phyloP scores from a whole-genome alignment of 2,797 vertebrate species.

The Gallinago stenura region DNA sequence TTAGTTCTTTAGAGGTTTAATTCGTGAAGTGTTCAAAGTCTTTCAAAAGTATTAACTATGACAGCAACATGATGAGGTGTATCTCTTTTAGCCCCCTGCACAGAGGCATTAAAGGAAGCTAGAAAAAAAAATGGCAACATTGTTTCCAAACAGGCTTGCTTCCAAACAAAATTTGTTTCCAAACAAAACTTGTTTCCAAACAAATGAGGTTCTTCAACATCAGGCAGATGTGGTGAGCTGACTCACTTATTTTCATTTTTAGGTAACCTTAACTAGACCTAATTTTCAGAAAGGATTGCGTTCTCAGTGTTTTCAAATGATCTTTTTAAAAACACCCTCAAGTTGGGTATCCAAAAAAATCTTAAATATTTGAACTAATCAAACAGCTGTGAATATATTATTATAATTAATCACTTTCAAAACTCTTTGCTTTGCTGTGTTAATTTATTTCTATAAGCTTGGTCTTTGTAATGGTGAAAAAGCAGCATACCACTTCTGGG shows the following conservation, averaged over 20 bases:
- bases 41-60: background rate
- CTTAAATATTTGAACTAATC: background rate
- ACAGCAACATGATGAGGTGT: background rate
- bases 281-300: background rate
- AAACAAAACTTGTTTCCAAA: background rate
- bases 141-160: background rate
- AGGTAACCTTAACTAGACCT: background rate
- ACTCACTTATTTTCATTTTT: background rate
- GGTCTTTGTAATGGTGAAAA: background rate
- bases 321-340: rapidly evolving
- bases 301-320: background rate
- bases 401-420: background rate
- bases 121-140: background rate
- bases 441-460: background rate
- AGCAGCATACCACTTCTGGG: background rate
- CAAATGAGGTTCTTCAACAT: background rate
- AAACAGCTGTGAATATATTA: background rate
- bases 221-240: background rate
- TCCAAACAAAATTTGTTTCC: background rate
- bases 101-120: background rate
- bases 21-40: background rate
- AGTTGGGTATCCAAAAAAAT: background rate
- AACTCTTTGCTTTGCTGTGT: background rate
- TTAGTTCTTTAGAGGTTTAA: background rate
- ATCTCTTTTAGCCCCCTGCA: background rate